These are phyloP conservation scores for Mimachlamys varia DNA, from an alignment of 2,888 invertebrate genomes.

Conservation along the genomic window DNA sequence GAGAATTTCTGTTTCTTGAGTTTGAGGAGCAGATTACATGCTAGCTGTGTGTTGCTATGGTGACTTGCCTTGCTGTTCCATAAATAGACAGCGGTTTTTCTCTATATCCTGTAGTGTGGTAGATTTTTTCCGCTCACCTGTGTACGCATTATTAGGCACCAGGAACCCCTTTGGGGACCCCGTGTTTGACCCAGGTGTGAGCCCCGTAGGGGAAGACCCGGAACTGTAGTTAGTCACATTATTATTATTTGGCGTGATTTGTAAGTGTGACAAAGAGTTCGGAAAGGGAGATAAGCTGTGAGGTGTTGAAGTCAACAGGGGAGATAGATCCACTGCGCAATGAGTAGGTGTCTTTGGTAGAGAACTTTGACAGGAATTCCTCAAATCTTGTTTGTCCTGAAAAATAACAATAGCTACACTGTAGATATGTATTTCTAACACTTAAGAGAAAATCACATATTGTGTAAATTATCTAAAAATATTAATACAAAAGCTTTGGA, in stretches of 20 bases:
- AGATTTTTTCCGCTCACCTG: conserved; percentile 73
- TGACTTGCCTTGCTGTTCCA: conserved; percentile 92
- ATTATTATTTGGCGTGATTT: conserved; percentile 47
- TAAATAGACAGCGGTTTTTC: conserved; percentile 91
- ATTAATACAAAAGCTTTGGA: too few relatives aligned
- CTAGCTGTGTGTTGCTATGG: neutral
- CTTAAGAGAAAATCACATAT: too few relatives aligned
- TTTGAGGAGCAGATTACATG: neutral
- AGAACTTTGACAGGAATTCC: neutral
- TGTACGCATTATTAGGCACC: conserved; percentile 43
- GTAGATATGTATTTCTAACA: too few relatives aligned
- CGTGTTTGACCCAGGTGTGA: conserved; percentile 22
- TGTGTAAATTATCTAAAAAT: too few relatives aligned
- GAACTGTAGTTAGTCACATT: conserved; percentile 49
- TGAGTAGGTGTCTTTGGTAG: conserved; percentile 10
- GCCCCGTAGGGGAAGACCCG: conserved; percentile 37
- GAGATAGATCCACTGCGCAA: neutral
- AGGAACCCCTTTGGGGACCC: conserved; percentile 44
- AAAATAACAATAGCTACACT: neutral
- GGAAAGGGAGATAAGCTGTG: conserved; percentile 4
- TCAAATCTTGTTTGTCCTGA: conserved; percentile 4
- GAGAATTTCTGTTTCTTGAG: neutral
- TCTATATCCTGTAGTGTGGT: conserved; percentile 93
- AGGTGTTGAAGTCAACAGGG: neutral
- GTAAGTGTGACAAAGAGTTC: conserved; percentile 25